Evolutionary conservation across 1,140 invertebrate species (phyloP).

Genomic region (Meloidogyne hapla): DNA sequence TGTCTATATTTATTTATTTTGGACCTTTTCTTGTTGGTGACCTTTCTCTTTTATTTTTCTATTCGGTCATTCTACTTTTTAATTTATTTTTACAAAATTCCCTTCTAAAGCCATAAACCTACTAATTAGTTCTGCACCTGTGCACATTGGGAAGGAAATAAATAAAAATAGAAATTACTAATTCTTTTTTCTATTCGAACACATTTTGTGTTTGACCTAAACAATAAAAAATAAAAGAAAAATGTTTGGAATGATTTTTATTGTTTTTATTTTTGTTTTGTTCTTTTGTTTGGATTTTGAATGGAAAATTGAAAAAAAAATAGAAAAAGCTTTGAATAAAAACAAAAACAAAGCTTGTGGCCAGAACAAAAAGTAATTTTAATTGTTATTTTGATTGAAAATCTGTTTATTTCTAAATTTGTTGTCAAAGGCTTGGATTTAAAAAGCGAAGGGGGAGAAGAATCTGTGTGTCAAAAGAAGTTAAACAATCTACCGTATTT

Average conservation of each 20-base stretch:
- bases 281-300: too few species aligned
- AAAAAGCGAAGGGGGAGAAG: too few species aligned
- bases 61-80: neutral
- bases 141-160: constrained; percentile 8
- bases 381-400: neutral
- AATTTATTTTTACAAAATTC: neutral
- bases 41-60: neutral
- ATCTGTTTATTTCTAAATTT: too few species aligned
- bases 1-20: neutral
- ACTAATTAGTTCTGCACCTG: neutral
- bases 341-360: neutral
- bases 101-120: constrained; percentile 7
- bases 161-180: neutral
- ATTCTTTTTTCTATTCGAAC: neutral
- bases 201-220: neutral
- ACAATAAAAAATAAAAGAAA: neutral
- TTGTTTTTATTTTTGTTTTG: neutral
- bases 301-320: neutral
- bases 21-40: neutral
- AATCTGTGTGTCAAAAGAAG: too few species aligned
- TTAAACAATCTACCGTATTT: too few species aligned
- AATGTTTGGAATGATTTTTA: neutral
- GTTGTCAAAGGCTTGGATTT: too few species aligned
- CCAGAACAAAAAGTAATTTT: neutral
- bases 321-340: neutral